Percentiles rank a stretch among this genome's conserved stretches.
Conservation (phyloP, 2,888 invertebrate genomes). For the Xestia c-nigrum region DNA sequence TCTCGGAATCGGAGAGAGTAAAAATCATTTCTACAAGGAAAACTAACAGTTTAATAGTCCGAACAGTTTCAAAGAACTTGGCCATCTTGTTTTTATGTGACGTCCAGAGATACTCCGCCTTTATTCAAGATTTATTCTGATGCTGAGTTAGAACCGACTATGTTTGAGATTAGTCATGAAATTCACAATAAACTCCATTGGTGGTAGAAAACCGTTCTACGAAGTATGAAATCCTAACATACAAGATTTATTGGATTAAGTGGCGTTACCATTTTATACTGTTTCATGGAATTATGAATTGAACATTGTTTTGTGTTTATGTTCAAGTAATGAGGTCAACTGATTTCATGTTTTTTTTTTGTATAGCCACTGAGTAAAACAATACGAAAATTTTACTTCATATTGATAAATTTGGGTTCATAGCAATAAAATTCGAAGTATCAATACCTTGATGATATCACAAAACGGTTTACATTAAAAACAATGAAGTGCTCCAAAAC, state of each 20-base stretch:
- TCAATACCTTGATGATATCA: background rate
- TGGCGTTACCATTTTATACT: slow-evolving; percentile 33
- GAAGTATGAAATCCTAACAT: slow-evolving; percentile 48
- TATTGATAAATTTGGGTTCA: slow-evolving; percentile 9
- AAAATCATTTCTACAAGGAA: slow-evolving; percentile 53
- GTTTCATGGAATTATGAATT: slow-evolving; percentile 49
- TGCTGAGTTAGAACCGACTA: slow-evolving; percentile 48
- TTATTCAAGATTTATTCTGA: slow-evolving; percentile 52
- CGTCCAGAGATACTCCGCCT: slow-evolving; percentile 33
- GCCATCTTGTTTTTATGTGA: slow-evolving; percentile 37
- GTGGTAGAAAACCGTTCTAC: slow-evolving; percentile 56
- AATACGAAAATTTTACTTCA: background rate
- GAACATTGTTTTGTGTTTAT: slow-evolving; percentile 2
- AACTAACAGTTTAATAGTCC: slow-evolving; percentile 43
- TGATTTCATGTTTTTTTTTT: slow-evolving; percentile 8
- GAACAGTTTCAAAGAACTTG: slow-evolving; percentile 51
- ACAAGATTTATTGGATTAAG: slow-evolving; percentile 53
- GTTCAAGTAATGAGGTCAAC: slow-evolving; percentile 5
- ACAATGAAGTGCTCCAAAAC: slow-evolving; percentile 23
- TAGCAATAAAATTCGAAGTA: background rate
- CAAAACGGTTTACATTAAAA: slow-evolving; percentile 5
- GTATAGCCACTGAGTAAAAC: background rate
- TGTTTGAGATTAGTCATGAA: slow-evolving; percentile 62
- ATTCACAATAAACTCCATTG: slow-evolving; percentile 59
- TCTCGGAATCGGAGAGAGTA: slow-evolving; percentile 18